Percentiles rank a stretch among this genome's conserved stretches.
These are phyloP conservation scores for Cisticola juncidis DNA, from an alignment of 2,113 vertebrate genomes.

Conservation along the genomic window DNA sequence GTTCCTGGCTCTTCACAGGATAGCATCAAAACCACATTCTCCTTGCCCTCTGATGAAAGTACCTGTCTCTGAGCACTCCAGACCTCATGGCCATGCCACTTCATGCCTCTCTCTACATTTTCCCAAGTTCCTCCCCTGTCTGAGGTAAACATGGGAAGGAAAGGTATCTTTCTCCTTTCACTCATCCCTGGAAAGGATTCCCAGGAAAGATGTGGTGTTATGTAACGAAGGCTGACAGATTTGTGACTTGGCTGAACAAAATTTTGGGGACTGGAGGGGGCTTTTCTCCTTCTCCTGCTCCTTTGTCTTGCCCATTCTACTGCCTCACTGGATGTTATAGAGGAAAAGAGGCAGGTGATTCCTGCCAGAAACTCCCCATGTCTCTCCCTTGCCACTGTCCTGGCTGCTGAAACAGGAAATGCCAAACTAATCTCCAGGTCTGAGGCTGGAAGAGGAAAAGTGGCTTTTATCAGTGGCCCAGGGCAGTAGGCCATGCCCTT, in stretches of 20 bases:
- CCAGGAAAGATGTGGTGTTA: background rate
- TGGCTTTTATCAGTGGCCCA: background rate
- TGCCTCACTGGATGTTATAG: background rate
- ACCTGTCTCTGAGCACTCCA: background rate
- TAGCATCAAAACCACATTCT: background rate
- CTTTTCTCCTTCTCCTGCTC: background rate
- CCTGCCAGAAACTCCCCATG: background rate
- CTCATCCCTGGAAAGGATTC: background rate
- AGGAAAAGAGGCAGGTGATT: background rate
- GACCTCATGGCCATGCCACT: background rate
- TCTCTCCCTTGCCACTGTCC: background rate
- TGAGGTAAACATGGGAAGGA: background rate
- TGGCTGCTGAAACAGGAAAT: background rate
- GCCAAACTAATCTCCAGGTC: background rate
- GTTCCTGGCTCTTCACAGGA: background rate
- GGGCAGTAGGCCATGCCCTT: background rate
- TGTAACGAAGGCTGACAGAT: background rate
- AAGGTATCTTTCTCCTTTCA: background rate
- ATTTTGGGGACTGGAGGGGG: background rate
- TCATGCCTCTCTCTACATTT: background rate
- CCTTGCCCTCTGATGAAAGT: background rate
- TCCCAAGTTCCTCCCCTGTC: accelerated
- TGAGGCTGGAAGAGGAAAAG: background rate
- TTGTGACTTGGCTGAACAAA: background rate
- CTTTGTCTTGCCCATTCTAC: background rate